These are phyloP conservation scores for Phrynocephalus forsythii DNA, from an alignment of 2,797 vertebrate species.

Conservation along the genomic window DNA sequence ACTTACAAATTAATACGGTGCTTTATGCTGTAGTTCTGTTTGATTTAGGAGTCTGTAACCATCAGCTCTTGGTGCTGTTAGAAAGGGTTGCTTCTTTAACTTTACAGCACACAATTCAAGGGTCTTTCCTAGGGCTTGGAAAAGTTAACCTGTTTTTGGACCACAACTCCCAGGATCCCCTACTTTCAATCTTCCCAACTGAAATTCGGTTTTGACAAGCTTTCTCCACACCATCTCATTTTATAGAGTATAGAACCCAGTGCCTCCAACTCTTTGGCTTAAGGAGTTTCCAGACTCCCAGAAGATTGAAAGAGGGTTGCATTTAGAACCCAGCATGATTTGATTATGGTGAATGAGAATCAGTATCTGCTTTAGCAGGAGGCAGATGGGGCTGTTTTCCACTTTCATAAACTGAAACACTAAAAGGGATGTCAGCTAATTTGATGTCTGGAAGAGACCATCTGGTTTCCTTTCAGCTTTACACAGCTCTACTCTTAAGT, in stretches of 20 bases:
- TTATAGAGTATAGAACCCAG: neutral
- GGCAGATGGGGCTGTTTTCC: constrained; percentile 71
- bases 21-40: neutral
- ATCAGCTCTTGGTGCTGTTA: neutral
- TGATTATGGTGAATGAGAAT: constrained; percentile 37
- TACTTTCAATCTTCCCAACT: neutral
- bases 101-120: neutral
- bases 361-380: constrained; percentile 54
- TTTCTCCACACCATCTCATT: neutral
- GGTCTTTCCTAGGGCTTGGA: no score
- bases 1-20: neutral
- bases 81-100: neutral
- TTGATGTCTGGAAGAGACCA: constrained; percentile 67
- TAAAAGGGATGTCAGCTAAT: constrained; percentile 69
- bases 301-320: constrained; percentile 24
- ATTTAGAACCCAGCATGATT: constrained; percentile 51
- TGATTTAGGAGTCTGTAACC: constrained; percentile 2
- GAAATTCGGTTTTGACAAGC: neutral
- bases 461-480: constrained; percentile 64
- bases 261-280: constrained; percentile 12
- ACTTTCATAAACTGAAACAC: constrained; percentile 59
- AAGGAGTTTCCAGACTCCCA: constrained; percentile 33
- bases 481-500: constrained; percentile 25
- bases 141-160: neutral
- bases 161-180: neutral